Percentiles rank a stretch among this genome's conserved stretches.
Conservation (phyloP, 1,140 invertebrate genomes). For the Hylaeus volcanicus region DNA sequence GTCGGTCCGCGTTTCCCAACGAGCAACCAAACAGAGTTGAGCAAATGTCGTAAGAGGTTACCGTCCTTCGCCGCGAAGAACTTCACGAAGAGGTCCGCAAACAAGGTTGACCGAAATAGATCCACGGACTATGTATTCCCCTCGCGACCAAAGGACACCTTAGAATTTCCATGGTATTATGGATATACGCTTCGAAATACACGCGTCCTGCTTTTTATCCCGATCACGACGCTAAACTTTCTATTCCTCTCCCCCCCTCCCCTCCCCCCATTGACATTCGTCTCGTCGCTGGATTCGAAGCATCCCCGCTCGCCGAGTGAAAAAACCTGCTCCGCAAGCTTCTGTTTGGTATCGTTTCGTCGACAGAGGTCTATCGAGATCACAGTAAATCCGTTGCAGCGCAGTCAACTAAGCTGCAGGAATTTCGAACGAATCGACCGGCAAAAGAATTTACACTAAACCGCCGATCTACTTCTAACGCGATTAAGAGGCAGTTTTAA, state of each 20-base stretch:
- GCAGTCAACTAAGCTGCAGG: no score
- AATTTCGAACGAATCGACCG: no score
- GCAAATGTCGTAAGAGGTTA: background rate
- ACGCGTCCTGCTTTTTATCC: background rate
- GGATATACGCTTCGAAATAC: background rate
- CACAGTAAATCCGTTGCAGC: no score
- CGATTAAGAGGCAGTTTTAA: no score
- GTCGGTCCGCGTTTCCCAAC: background rate
- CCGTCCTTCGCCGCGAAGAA: background rate
- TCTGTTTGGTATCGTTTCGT: no score
- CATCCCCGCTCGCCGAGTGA: no score
- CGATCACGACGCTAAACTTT: background rate
- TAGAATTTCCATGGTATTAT: constrained; percentile 1
- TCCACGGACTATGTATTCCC: background rate
- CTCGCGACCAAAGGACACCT: background rate
- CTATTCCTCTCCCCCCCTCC: background rate
- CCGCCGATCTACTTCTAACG: no score
- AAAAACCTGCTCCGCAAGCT: no score
- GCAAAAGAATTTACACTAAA: no score
- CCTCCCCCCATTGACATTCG: background rate
- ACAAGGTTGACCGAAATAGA: background rate
- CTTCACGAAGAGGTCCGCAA: background rate
- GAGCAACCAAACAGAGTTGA: background rate
- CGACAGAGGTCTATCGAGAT: no score
- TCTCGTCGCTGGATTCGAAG: no score